Conservation (phyloP, 2,888 invertebrate genomes). For the Graphium colonna region DNA sequence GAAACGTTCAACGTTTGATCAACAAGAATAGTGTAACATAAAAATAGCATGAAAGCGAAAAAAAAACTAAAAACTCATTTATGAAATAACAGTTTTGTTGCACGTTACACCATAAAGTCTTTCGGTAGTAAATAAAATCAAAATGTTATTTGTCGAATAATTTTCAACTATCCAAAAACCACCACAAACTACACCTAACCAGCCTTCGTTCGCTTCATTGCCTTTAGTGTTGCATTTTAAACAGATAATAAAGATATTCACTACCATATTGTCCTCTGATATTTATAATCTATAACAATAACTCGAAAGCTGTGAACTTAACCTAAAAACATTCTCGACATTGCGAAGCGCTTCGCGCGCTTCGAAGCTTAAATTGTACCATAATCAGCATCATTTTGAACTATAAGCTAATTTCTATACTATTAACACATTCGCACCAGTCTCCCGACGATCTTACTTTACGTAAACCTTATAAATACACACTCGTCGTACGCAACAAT, state of each 20-base stretch:
- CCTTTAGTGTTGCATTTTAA: constrained; percentile 42
- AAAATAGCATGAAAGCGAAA: too few relatives aligned
- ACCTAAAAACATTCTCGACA: constrained; percentile 25
- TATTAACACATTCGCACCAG: constrained; percentile 46
- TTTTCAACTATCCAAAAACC: constrained; percentile 3
- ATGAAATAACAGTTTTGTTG: too few relatives aligned
- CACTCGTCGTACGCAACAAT: constrained; percentile 31
- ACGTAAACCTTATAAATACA: constrained; percentile 42
- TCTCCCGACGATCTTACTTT: constrained; percentile 50
- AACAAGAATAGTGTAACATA: too few relatives aligned
- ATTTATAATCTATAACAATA: constrained; percentile 38
- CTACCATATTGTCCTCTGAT: constrained; percentile 63
- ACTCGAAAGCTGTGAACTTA: constrained; percentile 39
- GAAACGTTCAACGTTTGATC: too few relatives aligned
- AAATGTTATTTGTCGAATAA: too few relatives aligned
- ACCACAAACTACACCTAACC: constrained; percentile 32
- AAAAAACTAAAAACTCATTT: too few relatives aligned
- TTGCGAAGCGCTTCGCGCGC: constrained; percentile 11
- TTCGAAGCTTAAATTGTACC: constrained; percentile 33
- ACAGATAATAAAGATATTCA: constrained; percentile 40
- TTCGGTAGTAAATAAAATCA: too few relatives aligned
- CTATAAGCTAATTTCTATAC: constrained; percentile 9
- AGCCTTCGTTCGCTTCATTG: constrained; percentile 41
- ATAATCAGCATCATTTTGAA: constrained; percentile 22
- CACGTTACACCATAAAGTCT: too few relatives aligned